These are phyloP conservation scores for Ptychodera flava DNA, from an alignment of 35 echinoderm and acorn worm genomes.

Conservation along the genomic window DNA sequence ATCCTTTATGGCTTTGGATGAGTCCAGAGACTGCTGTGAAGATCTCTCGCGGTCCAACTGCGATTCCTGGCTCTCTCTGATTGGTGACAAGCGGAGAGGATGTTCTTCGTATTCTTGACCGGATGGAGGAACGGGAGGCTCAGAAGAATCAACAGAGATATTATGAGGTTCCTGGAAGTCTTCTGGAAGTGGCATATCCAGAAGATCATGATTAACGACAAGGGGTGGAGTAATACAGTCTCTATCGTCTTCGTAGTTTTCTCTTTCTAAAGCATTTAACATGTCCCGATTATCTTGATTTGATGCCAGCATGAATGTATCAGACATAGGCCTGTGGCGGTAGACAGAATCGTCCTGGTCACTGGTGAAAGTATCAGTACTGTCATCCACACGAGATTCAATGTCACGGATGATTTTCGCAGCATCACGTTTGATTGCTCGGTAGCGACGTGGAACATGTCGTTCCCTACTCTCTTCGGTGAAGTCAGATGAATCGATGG, in stretches of 20 bases:
- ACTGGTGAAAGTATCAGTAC: not conserved
- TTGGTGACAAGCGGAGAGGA: not conserved
- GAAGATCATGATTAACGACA: not conserved
- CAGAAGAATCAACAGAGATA: not conserved
- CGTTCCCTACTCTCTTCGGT: not conserved
- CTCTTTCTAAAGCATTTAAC: constrained; percentile 54
- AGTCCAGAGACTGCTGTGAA: not conserved
- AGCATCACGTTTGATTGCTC: not conserved
- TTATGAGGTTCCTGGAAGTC: not conserved
- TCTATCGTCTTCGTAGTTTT: constrained; percentile 38
- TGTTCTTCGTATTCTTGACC: constrained; percentile 22
- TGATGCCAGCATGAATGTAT: not conserved
- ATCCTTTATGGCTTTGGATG: not conserved
- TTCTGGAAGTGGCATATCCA: constrained; percentile 19
- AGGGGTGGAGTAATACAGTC: not conserved
- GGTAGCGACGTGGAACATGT: not conserved
- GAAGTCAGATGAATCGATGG: not conserved
- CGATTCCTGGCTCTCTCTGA: constrained; percentile 23
- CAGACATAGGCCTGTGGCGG: not conserved
- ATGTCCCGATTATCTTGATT: not conserved
- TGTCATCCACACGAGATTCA: constrained; percentile 6
- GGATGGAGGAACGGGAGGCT: not conserved
- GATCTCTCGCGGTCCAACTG: constrained; percentile 5
- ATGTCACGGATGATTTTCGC: constrained; percentile 9
- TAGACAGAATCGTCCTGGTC: not conserved